Percentiles rank a stretch among this genome's conserved stretches.
phyloP scores from a whole-genome alignment of 2,888 invertebrate species.

The Liodrosophila aerea region DNA sequence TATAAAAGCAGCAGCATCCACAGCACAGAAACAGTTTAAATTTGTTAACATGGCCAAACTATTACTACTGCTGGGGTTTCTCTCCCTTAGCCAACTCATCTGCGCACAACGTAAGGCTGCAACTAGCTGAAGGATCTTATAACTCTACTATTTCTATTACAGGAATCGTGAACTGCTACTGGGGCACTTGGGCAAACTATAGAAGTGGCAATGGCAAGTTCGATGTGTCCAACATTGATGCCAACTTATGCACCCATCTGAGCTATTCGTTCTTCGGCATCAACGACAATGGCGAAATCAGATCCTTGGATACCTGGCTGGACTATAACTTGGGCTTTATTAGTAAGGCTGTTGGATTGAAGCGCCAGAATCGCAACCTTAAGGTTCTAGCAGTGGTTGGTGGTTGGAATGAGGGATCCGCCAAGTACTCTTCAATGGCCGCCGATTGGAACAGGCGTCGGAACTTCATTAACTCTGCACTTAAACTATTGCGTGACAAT shows the following conservation, averaged over 20 bases:
- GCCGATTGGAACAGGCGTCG: constrained; percentile 87
- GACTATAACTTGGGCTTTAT: constrained; percentile 64
- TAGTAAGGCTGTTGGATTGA: constrained; percentile 54
- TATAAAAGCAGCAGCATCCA: too few relatives aligned
- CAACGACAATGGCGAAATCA: constrained; percentile 47
- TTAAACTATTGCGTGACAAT: constrained; percentile 89
- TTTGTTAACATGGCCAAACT: too few relatives aligned
- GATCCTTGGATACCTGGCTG: constrained; percentile 58
- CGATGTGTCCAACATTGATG: constrained; percentile 56
- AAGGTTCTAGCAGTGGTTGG: constrained; percentile 93
- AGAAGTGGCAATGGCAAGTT: constrained; percentile 64
- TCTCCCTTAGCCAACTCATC: too few relatives aligned
- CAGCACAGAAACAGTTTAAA: too few relatives aligned
- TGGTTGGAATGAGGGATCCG: constrained; percentile 96
- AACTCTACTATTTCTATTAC: too few relatives aligned
- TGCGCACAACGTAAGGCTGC: too few relatives aligned
- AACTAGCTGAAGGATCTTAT: too few relatives aligned
- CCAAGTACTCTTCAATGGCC: constrained; percentile 91
- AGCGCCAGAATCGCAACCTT: constrained; percentile 47
- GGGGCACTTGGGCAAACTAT: constrained; percentile 72
- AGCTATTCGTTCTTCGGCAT: constrained; percentile 74
- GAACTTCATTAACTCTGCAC: constrained; percentile 88
- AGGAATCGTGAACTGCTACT: constrained; percentile 71
- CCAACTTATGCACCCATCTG: constrained; percentile 67
- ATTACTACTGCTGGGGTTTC: too few relatives aligned